These are phyloP conservation scores for Anorthoa munda DNA, from an alignment of 2,888 invertebrate species.

Conservation along the genomic window DNA sequence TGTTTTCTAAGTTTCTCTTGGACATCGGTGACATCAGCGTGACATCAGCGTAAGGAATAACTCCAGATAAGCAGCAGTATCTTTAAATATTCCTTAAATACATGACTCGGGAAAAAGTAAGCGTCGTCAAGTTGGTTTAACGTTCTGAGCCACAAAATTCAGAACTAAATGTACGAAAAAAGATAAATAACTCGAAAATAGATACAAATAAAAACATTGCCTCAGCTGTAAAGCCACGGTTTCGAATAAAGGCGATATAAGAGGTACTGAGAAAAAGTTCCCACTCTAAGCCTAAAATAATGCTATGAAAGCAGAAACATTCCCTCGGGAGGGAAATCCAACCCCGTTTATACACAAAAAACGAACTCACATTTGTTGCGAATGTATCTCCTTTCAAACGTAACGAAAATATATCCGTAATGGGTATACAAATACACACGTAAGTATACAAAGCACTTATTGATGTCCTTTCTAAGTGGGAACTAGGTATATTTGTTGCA, in stretches of 20 bases:
- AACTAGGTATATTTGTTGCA: background rate
- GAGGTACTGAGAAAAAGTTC: conserved; percentile 54
- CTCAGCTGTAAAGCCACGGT: conserved; percentile 39
- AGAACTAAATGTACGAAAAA: conserved; percentile 20
- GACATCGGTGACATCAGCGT: no score
- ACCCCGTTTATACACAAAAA: conserved; percentile 71
- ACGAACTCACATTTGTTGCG: conserved; percentile 66
- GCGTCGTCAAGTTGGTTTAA: background rate
- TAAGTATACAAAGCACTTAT: background rate
- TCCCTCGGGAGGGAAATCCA: conserved; percentile 64
- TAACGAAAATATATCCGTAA: conserved; percentile 62
- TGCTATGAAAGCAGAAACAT: conserved; percentile 65
- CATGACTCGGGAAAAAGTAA: background rate
- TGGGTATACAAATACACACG: conserved; percentile 22
- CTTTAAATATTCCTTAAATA: background rate
- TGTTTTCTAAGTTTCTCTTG: no score
- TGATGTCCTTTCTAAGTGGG: no score
- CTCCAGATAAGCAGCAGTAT: background rate
- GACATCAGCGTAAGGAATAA: no score
- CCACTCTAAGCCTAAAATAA: conserved; percentile 68
- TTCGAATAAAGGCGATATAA: conserved; percentile 50
- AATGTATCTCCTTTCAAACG: conserved; percentile 63
- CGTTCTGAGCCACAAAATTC: background rate
- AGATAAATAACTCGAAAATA: conserved; percentile 45
- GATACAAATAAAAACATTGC: conserved; percentile 42